Base-by-base conservation (phyloP, 1,140 invertebrate genomes). In the Pinna nobilis region DNA sequence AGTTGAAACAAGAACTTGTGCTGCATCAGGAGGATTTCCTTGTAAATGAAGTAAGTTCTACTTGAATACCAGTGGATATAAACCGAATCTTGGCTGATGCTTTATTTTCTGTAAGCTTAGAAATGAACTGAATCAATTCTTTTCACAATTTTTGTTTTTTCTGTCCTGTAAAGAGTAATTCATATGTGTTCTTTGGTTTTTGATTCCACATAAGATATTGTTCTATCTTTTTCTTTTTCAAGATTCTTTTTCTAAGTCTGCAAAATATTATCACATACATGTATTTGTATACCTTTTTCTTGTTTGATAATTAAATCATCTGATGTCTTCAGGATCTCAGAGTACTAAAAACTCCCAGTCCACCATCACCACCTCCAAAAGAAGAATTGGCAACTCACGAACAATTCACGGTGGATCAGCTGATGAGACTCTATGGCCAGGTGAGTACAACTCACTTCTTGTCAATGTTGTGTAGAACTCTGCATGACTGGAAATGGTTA, bases 21-120 rank as follows among this genome's bases (percentile, higher is more conserved):
- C 74, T 89, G 0, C 66, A 84, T 32, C 86, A 88, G 64, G 83
- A 88, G 57, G 85, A 87, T 47, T 89, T 89, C 78, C 70, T 86
- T 57, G 65, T 89, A 20, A 82, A 85, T 74, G 81, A 86, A 65
- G 87, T 88, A 60, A 76, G 69, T 76, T 25, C n/a, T 18, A 35
- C 13, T 4, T 28, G 41, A 23, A 23, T 20, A 64, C n/a, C n/a
- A n/a, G n/a, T n/a, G n/a, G n/a, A n/a, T n/a, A 35, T 35, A 33
- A n/a, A n/a, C 9, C 1, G 9, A n/a, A 37, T 9, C 25, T 53
- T 53, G 13, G 15, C 5, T 7, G 3, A 53, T 5, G 32, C 15
- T 53, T n/a, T n/a, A n/a, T n/a, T n/a, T n/a, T n/a, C n/a, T n/a
- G n/a, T n/a, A n/a, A n/a, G n/a, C n/a, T n/a, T n/a, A n/a, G n/a